Conservation (phyloP, 1,140 invertebrate species). For the Trichoplusia ni region DNA sequence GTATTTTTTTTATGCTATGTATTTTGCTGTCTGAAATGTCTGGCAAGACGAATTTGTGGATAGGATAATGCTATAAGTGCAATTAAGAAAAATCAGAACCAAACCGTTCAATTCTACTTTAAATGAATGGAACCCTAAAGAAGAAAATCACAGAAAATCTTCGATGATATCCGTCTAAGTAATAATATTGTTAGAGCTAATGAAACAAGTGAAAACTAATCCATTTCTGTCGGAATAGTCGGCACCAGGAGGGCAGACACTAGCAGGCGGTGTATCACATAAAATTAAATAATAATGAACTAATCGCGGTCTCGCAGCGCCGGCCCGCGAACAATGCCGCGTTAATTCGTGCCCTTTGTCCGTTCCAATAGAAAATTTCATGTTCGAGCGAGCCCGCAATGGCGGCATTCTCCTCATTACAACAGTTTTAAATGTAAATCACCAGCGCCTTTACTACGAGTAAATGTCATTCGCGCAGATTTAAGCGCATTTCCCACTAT, state of each 20-base stretch:
- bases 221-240: not conserved
- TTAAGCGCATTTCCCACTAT: constrained; percentile 1
- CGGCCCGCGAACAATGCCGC: constrained; percentile 66
- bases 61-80: no score
- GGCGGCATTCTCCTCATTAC: constrained; percentile 62
- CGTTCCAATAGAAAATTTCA: constrained; percentile 77
- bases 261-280: constrained; percentile 49
- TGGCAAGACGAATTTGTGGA: no score
- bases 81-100: no score
- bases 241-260: constrained; percentile 20
- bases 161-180: not conserved
- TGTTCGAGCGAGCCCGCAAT: constrained; percentile 65
- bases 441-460: constrained; percentile 57
- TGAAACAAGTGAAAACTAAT: not conserved
- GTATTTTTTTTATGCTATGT: no score
- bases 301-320: constrained; percentile 58
- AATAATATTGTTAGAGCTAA: not conserved
- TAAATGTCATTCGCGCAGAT: constrained; percentile 26
- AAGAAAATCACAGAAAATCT: not conserved
- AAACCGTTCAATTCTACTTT: no score
- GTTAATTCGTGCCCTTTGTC: constrained; percentile 78
- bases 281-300: constrained; percentile 78
- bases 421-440: constrained; percentile 71
- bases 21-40: no score
- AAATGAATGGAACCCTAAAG: no score